phyloP scores from a whole-genome alignment of 1,140 invertebrate genomes.

The Cyrtorhinus lividipennis region DNA sequence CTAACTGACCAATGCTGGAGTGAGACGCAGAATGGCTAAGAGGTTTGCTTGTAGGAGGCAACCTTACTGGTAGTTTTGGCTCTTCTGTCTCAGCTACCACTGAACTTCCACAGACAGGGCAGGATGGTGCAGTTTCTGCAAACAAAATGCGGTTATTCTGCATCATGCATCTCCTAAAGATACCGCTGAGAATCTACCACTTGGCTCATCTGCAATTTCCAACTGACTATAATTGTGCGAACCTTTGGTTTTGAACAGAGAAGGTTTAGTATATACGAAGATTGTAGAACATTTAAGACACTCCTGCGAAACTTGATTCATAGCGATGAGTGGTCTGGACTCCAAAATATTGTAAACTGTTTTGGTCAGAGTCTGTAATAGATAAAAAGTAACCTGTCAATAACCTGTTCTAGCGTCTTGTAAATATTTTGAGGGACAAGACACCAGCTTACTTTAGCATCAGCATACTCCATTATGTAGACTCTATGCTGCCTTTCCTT shows the following conservation, averaged over 20 bases:
- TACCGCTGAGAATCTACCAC: too few species aligned
- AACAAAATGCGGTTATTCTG: too few species aligned
- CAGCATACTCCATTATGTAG: slow-evolving; percentile 38
- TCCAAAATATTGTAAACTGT: slow-evolving; percentile 35
- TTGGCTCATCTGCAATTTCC: too few species aligned
- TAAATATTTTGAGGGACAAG: not conserved
- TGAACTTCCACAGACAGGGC: slow-evolving; percentile 42
- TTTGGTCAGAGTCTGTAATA: slow-evolving; percentile 35
- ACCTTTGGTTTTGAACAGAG: slow-evolving; percentile 9
- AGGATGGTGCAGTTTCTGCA: slow-evolving; percentile 31
- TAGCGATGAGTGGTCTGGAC: slow-evolving; percentile 35
- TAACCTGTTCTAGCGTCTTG: not conserved
- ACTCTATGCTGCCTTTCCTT: slow-evolving; percentile 38
- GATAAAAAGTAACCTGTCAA: not conserved
- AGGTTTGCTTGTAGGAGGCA: too few species aligned
- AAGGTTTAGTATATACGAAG: slow-evolving; percentile 28
- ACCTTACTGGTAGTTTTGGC: slow-evolving; percentile 20
- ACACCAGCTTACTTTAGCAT: slow-evolving; percentile 38
- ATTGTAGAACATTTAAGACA: slow-evolving; percentile 46
- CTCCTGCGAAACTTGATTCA: slow-evolving; percentile 38
- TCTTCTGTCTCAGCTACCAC: slow-evolving; percentile 37
- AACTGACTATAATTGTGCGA: too few species aligned
- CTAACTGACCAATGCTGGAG: slow-evolving; percentile 26
- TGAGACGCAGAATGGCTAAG: slow-evolving; percentile 27
- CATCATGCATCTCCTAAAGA: too few species aligned